A percentile compares a stretch with the other conserved stretches of the same genome.
Conservation (phyloP, 1,140 invertebrate genomes). For the Armadillidium nasatum region DNA sequence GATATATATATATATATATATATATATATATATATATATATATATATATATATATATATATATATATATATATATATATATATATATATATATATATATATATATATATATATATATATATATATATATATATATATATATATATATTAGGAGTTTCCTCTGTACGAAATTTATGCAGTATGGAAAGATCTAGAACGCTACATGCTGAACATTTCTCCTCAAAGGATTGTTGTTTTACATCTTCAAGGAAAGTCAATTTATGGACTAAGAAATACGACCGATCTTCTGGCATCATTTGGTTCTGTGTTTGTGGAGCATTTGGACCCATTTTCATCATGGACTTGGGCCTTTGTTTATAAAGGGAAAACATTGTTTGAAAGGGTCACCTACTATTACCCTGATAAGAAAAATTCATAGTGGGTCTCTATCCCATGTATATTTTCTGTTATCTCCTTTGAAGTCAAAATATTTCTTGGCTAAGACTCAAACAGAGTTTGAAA, state of each 20-base stretch:
- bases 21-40: not conserved
- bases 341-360: not conserved
- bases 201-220: not conserved
- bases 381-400: not conserved
- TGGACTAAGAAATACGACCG: not conserved
- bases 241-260: slow-evolving; percentile 1
- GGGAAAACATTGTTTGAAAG: slow-evolving; percentile 5
- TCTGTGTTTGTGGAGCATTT: not conserved
- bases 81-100: not conserved
- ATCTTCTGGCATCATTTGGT: not conserved
- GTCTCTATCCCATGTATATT: not conserved
- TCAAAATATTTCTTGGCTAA: not conserved
- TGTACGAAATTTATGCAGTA: not conserved
- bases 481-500: not conserved
- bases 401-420: not conserved
- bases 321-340: not conserved
- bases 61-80: slow-evolving; percentile 3
- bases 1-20: no score
- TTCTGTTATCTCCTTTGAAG: not conserved
- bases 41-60: slow-evolving; percentile 13
- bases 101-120: no score
- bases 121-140: no score
- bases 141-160: not conserved
- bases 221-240: not conserved
- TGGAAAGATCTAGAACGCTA: not conserved